Base-by-base conservation (phyloP, 1,140 invertebrate species). In the Chelonus insularis region DNA sequence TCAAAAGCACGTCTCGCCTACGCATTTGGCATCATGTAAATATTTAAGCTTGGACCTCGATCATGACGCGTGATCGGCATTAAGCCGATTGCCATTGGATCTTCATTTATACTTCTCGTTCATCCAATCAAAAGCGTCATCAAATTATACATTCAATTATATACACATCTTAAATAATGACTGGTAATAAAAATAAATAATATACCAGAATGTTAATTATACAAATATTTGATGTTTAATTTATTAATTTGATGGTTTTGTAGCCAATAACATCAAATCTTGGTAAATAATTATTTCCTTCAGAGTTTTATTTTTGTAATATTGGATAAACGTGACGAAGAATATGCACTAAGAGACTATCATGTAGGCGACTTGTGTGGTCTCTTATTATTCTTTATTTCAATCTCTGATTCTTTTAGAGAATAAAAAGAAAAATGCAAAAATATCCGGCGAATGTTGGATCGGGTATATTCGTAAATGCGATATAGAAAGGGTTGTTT, bases 1-100 rank as follows among this genome's bases (percentile, higher is more conserved):
- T 77, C 75, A 77, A 77, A 77, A 68, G 72, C 75, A 77, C 73
- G 75, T 77, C 68, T 69, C 70, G 63, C 70, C 72, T 77, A 74
- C 73, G 73, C 71, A 72, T 67, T 58, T 51, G 62, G 73, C 72
- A 74, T 75, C 65, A 62, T 36, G 66, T 67, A 69, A 65, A 70
- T 68, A 39, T 14, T 39, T 51, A 41, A 52, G 16, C 57, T 34
- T 39, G 52, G 56, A 14, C 50, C 14, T 48, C 58, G 43, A 56
- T 61, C 41, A 63, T 52, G 61, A 69, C 65, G 69, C 75, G 75
- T 76, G 75, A 75, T 71, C 68, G 70, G 74, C 73, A 76, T 76
- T 66, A 69, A 68, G 67, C 68, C 67, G 61, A 70, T 72, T 71
- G 69, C 69, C 67, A 72, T 43, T 29, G 50, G 16, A 47, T 56